Percentiles rank a stretch among this genome's conserved stretches.
These are phyloP conservation scores for Lapara coniferarum DNA, from an alignment of 2,888 invertebrate genomes.

Conservation along the genomic window DNA sequence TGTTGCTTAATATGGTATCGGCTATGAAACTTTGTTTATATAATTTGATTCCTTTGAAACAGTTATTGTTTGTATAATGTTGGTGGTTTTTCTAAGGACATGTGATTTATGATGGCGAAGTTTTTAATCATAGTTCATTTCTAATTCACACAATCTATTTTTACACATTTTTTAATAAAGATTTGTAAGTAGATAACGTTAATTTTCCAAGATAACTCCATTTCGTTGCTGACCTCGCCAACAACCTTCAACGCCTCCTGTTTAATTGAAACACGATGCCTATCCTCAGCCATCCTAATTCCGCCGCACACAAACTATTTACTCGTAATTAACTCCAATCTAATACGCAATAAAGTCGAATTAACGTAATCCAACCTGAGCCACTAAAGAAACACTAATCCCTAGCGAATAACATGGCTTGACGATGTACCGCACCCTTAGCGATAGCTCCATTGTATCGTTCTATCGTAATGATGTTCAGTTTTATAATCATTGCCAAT, in stretches of 20 bases:
- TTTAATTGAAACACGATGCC: slow-evolving; percentile 12
- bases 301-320: slow-evolving; percentile 1
- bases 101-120: no score
- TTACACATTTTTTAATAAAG: no score
- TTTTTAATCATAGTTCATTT: no score
- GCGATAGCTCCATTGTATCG: background rate
- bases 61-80: no score
- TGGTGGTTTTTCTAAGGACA: no score
- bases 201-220: background rate
- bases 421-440: background rate
- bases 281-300: background rate
- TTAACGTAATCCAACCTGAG: slow-evolving; percentile 41
- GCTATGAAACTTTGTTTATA: no score
- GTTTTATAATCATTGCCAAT: slow-evolving; percentile 18
- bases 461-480: background rate
- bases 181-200: no score
- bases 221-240: background rate
- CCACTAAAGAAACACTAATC: slow-evolving; percentile 47
- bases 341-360: slow-evolving; percentile 41
- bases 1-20: no score
- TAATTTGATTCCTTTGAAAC: no score
- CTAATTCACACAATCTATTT: no score
- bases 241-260: background rate
- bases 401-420: slow-evolving; percentile 27
- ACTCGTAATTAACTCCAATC: slow-evolving; percentile 39